Evolutionary conservation across 1,140 invertebrate species (phyloP).

Genomic region (Brachionus rubens): DNA sequence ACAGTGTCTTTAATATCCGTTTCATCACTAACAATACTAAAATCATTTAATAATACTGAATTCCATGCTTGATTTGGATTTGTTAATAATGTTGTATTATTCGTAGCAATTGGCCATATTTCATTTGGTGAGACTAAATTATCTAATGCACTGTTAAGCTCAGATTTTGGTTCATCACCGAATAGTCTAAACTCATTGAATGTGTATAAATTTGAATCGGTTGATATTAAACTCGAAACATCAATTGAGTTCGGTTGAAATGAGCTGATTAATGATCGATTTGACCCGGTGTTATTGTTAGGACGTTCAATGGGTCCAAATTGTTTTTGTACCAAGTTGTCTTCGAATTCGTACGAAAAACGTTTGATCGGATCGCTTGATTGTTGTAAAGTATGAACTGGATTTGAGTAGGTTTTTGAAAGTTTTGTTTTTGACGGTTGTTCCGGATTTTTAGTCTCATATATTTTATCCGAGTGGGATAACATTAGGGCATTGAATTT

Average conservation of each 20-base stretch:
- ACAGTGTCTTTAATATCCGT: neutral
- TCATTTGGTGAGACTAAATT: neutral
- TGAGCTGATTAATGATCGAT: neutral
- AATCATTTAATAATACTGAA: conserved; percentile 36
- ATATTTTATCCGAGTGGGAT: neutral
- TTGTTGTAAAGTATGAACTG: neutral
- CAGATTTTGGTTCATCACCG: neutral
- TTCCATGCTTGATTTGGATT: conserved; percentile 37
- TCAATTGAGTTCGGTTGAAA: neutral
- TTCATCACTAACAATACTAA: neutral
- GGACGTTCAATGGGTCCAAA: conserved; percentile 35
- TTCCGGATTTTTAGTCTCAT: neutral
- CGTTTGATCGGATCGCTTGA: neutral
- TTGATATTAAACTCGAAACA: neutral
- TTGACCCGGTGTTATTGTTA: neutral
- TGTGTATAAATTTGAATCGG: neutral
- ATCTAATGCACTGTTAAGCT: neutral
- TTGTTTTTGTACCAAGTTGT: neutral
- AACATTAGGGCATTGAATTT: conserved; percentile 9
- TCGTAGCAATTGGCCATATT: neutral
- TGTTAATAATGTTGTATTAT: neutral
- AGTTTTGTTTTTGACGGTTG: neutral
- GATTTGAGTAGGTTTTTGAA: neutral
- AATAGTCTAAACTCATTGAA: conserved; percentile 42
- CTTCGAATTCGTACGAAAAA: neutral